Evolutionary conservation across 2,888 invertebrate genomes (phyloP).

Genomic region (Unio delphinus): DNA sequence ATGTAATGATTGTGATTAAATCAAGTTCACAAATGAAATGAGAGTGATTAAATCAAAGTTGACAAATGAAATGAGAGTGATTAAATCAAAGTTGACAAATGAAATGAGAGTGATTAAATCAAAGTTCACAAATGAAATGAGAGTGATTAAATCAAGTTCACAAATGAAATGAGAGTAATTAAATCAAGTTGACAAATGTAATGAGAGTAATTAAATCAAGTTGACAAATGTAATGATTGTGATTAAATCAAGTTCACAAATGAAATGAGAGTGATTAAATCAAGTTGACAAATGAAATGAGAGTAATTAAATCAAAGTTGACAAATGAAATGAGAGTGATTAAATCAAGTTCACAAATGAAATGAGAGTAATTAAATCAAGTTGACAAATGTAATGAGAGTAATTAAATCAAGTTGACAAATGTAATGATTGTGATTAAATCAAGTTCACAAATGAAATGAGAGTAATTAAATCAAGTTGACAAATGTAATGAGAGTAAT

Average conservation of each 20-base stretch:
- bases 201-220: background rate
- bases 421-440: background rate
- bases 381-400: too few relatives aligned
- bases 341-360: background rate
- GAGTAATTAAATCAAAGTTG: background rate
- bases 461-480: too few relatives aligned
- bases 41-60: background rate
- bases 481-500: background rate
- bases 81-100: background rate
- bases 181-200: background rate
- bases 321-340: too few relatives aligned
- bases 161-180: too few relatives aligned
- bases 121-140: background rate
- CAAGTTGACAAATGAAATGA: background rate
- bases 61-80: too few relatives aligned
- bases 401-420: background rate
- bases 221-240: too few relatives aligned
- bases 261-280: background rate
- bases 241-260: background rate
- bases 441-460: background rate
- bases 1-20: too few relatives aligned
- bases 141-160: background rate
- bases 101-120: background rate
- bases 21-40: too few relatives aligned
- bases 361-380: too few relatives aligned